phyloP scores from a whole-genome alignment of 2,113 vertebrate species.

The Thalassarche chlororhynchos region DNA sequence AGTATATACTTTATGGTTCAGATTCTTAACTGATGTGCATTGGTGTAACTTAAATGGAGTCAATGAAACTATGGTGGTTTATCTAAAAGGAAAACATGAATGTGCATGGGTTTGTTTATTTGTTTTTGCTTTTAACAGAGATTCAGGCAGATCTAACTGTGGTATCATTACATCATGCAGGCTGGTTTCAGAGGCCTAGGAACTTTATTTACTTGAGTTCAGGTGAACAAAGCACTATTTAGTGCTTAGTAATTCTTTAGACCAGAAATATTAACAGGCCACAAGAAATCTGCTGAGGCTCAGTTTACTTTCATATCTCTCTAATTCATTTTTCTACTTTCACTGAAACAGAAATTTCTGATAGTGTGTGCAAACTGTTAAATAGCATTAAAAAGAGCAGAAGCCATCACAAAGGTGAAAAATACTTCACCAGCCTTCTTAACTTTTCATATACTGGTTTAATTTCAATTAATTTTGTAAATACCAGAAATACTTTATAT shows the following conservation, averaged over 20 bases:
- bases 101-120: background rate
- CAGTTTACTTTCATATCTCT: background rate
- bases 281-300: background rate
- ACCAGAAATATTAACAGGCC: background rate
- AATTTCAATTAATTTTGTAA: background rate
- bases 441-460: background rate
- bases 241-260: background rate
- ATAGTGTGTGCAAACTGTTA: background rate
- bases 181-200: background rate
- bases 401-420: background rate
- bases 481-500: background rate
- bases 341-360: background rate
- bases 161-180: background rate
- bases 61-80: background rate
- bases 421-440: background rate
- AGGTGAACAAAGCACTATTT: background rate
- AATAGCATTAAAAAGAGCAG: background rate
- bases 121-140: background rate
- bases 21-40: background rate
- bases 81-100: background rate
- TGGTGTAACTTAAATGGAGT: background rate
- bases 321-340: background rate
- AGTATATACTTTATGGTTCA: background rate
- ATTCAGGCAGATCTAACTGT: background rate
- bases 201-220: background rate